A percentile compares a stretch with the other conserved stretches of the same genome.
Conservation (phyloP, 2,113 vertebrate genomes). For the Tinamus guttatus region DNA sequence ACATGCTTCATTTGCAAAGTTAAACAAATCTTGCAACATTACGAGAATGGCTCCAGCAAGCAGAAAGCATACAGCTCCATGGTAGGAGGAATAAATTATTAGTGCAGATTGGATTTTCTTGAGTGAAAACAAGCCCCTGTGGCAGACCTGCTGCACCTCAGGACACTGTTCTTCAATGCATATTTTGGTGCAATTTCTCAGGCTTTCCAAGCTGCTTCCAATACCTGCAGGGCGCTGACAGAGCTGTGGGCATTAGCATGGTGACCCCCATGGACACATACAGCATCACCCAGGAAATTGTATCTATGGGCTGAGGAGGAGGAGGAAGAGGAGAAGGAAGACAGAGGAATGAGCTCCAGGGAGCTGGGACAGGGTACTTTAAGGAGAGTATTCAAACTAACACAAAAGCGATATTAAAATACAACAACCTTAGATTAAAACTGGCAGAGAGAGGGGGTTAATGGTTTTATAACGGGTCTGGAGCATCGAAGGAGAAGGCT, state of each 20-base stretch:
- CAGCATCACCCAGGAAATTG: accelerated
- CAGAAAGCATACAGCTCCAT: background rate
- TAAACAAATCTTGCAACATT: background rate
- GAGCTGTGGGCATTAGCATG: background rate
- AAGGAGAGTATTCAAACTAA: background rate
- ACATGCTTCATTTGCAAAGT: background rate
- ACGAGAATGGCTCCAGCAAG: background rate
- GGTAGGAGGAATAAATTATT: background rate
- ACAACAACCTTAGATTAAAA: background rate
- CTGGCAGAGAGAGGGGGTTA: too few species aligned
- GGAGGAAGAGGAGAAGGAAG: background rate
- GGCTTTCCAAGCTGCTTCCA: background rate
- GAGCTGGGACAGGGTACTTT: background rate
- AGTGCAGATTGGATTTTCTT: background rate
- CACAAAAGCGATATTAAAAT: background rate
- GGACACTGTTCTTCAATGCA: background rate
- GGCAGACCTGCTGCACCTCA: background rate
- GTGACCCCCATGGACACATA: background rate
- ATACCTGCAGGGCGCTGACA: accelerated
- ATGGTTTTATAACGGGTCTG: background rate
- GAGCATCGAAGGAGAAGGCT: background rate
- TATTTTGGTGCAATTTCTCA: background rate
- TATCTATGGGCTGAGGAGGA: background rate
- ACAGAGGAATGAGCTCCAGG: background rate
- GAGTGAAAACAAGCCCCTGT: background rate